These are phyloP conservation scores for Lissonota sp. DNA, from an alignment of 2,888 invertebrate genomes.

Conservation along the genomic window DNA sequence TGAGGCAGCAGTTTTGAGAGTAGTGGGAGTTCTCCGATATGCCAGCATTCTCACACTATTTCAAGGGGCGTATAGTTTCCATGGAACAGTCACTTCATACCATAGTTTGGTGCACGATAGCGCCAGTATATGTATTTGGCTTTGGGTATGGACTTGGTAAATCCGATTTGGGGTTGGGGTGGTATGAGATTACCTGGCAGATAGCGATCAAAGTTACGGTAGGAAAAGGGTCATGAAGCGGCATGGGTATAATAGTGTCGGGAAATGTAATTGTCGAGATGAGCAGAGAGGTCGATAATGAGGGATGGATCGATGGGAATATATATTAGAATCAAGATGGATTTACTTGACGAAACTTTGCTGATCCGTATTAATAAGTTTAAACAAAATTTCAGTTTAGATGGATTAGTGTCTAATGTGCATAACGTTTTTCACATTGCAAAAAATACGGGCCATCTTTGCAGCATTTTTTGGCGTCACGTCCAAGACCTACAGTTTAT, in stretches of 20 bases:
- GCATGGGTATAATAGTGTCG: constrained; percentile 53
- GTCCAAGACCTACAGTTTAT: too few species aligned
- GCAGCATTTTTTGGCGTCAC: too few species aligned
- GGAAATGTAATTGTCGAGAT: constrained; percentile 60
- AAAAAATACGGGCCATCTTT: too few species aligned
- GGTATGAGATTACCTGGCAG: constrained; percentile 46
- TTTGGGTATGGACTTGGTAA: constrained; percentile 39
- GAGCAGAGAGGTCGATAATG: constrained; percentile 57
- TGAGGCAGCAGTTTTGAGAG: constrained; percentile 3
- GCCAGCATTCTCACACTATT: constrained; percentile 54
- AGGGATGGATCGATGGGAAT: constrained; percentile 45
- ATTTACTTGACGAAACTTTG: constrained; percentile 16
- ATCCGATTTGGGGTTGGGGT: constrained; percentile 36
- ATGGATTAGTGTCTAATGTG: neutral
- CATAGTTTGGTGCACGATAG: constrained; percentile 20
- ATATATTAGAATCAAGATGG: constrained; percentile 23
- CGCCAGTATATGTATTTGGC: constrained; percentile 40
- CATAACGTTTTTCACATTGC: too few species aligned
- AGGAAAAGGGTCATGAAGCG: constrained; percentile 39
- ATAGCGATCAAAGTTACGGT: constrained; percentile 56
- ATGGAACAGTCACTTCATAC: constrained; percentile 46
- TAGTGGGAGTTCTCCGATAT: constrained; percentile 48
- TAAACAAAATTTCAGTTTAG: neutral
- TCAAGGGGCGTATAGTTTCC: constrained; percentile 49
- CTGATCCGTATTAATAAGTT: constrained; percentile 1